These are phyloP conservation scores for Cosmopolites sordidus DNA, from an alignment of 2,888 invertebrate genomes.

Conservation along the genomic window DNA sequence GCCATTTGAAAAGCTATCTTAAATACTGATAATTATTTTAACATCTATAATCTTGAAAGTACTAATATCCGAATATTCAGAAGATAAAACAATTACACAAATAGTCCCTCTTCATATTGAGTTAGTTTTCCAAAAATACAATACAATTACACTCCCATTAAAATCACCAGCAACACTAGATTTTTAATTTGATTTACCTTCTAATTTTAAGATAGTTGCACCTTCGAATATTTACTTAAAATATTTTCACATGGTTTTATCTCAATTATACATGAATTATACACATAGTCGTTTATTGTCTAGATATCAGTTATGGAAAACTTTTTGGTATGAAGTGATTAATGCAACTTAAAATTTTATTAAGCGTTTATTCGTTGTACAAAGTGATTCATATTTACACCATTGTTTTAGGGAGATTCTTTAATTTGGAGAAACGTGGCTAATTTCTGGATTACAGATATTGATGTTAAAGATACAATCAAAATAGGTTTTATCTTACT, in stretches of 20 bases:
- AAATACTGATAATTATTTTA: conserved; percentile 51
- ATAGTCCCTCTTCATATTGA: not conserved
- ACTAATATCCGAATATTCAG: not conserved
- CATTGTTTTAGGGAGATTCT: too few relatives aligned
- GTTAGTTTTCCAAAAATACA: not conserved
- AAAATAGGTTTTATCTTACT: too few relatives aligned
- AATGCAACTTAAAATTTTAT: conserved; percentile 3
- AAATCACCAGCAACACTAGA: not conserved
- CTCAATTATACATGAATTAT: not conserved
- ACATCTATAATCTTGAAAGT: conserved; percentile 39
- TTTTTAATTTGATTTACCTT: not conserved
- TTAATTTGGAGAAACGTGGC: too few relatives aligned
- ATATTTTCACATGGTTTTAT: conserved; percentile 20
- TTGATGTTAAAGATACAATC: too few relatives aligned
- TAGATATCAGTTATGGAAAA: conserved; percentile 13
- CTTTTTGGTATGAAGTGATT: conserved; percentile 3
- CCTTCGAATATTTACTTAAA: conserved; percentile 11
- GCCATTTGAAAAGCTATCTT: conserved; percentile 50
- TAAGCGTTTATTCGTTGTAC: conserved; percentile 23
- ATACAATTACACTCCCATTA: not conserved
- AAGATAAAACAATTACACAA: not conserved
- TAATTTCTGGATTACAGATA: too few relatives aligned
- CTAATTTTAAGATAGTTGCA: conserved; percentile 8
- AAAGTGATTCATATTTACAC: conserved; percentile 7
- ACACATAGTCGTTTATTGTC: conserved; percentile 14